These are phyloP conservation scores for Plodia interpunctella DNA, from an alignment of 1,140 invertebrate genomes.

Conservation along the genomic window DNA sequence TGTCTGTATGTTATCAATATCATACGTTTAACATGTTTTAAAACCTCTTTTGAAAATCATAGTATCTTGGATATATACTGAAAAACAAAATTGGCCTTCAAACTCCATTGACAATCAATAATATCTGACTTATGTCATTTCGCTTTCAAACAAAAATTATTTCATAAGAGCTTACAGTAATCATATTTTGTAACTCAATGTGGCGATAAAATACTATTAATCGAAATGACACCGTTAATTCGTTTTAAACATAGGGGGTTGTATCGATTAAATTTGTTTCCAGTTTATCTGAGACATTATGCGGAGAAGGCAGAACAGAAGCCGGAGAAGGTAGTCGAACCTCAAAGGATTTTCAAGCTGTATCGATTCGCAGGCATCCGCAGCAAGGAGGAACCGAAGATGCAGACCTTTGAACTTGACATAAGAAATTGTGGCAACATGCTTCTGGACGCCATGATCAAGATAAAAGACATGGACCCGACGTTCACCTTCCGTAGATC, in stretches of 20 bases:
- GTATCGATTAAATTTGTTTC: background rate
- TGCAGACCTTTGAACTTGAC: slow-evolving; percentile 88
- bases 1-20: too few species aligned
- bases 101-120: too few species aligned
- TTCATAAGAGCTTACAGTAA: slow-evolving; percentile 15
- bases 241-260: background rate
- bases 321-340: slow-evolving; percentile 78
- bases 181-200: background rate
- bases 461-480: slow-evolving; percentile 93
- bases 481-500: slow-evolving; percentile 89
- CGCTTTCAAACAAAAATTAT: slow-evolving; percentile 17
- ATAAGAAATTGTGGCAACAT: slow-evolving; percentile 86
- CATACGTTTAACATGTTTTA: too few species aligned
- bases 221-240: background rate
- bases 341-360: slow-evolving; percentile 49
- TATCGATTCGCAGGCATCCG: slow-evolving; percentile 54
- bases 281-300: slow-evolving; percentile 14
- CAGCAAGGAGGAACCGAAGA: slow-evolving; percentile 81
- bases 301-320: slow-evolving; percentile 11
- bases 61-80: too few species aligned
- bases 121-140: background rate
- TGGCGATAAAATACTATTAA: background rate
- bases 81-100: too few species aligned
- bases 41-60: too few species aligned
- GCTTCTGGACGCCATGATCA: slow-evolving; percentile 91